Base-by-base conservation (phyloP, 2,888 invertebrate species). In the Selenia dentaria region DNA sequence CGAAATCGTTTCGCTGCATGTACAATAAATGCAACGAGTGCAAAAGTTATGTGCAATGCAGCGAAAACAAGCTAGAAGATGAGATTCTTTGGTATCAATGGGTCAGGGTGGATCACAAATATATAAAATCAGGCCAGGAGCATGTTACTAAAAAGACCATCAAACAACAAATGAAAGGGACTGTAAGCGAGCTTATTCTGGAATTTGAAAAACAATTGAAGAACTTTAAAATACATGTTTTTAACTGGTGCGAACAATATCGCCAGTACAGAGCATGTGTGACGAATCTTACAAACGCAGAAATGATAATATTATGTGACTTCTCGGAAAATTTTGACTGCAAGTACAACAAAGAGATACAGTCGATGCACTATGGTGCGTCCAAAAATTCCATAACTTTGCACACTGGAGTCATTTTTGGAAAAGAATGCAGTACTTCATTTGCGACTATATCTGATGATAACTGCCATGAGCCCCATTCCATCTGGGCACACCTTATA, bases 301-400 rank as follows among this genome's bases (percentile, higher is more conserved):
- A 43, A 47, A 40, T 39, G 2, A 14, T 11, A 6, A 37, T 37
- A 5, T 8, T 20, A 12, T 28, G 26, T 5, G 46, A 51, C 32
- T 51, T 46, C 37, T 34, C 42, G 6, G 46, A 51, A 43, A 51
- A 51, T 41, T 42, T 35, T 22, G 16, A 20, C 2, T 31, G 38
- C 12, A 51, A 51, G 38, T 35, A 20, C 12, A 18, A 13, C 9
- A 12, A 40, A 27, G 50, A 50, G 13, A 29, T 50, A 3, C 44
- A 50, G 13, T 24, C 51, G 6, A 32, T 38, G 11, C 51, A 51
- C 29, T 51, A 42, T 20, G 51, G 51, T 2, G 42, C 31, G 9
- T 44, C 50, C 8, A 50, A 50, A 32, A 32, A 18, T 32, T 32
- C 32, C 9, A 41, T 46, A 24, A 29, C 29, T 6, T 20, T 46